Conservation (phyloP, 64 coral and sea anemone genomes). For the Actinia tenebrosa region DNA sequence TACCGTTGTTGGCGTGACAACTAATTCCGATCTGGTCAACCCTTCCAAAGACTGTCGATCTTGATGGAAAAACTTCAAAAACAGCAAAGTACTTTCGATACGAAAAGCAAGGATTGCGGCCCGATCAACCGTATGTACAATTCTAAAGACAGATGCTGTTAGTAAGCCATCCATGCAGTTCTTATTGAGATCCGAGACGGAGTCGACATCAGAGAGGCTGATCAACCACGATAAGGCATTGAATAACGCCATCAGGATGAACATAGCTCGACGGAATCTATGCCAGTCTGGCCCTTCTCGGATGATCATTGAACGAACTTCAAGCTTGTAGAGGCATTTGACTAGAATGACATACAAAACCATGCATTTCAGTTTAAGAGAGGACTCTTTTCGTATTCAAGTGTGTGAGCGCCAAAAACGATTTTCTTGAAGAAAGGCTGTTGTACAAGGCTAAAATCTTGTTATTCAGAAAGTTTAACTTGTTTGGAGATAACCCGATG, state of each 20-base stretch:
- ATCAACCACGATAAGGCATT: slow-evolving; percentile 43
- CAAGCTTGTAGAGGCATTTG: slow-evolving; percentile 50
- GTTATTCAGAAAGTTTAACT: too few relatives aligned
- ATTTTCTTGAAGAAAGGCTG: too few relatives aligned
- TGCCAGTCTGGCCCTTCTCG: slow-evolving; percentile 41
- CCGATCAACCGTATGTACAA: slow-evolving; percentile 40
- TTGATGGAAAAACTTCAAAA: slow-evolving; percentile 42
- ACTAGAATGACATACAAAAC: neutral
- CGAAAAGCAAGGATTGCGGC: slow-evolving; percentile 39
- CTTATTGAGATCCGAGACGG: slow-evolving; percentile 23
- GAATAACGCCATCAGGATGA: slow-evolving; percentile 33
- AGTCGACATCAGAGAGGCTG: slow-evolving; percentile 21
- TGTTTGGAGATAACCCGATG: too few relatives aligned
- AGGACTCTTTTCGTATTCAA: too few relatives aligned
- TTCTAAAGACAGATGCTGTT: slow-evolving; percentile 13
- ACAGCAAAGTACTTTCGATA: slow-evolving; percentile 45
- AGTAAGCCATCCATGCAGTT: slow-evolving; percentile 34
- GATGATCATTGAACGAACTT: slow-evolving; percentile 31
- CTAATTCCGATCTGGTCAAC: neutral
- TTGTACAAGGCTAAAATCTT: too few relatives aligned
- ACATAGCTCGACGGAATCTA: slow-evolving; percentile 40
- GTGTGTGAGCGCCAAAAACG: too few relatives aligned
- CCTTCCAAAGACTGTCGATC: slow-evolving; percentile 10
- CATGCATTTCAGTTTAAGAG: neutral
- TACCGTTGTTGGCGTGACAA: neutral